These are phyloP conservation scores for Rapana venosa DNA, from an alignment of 2,888 invertebrate genomes.

Conservation along the genomic window DNA sequence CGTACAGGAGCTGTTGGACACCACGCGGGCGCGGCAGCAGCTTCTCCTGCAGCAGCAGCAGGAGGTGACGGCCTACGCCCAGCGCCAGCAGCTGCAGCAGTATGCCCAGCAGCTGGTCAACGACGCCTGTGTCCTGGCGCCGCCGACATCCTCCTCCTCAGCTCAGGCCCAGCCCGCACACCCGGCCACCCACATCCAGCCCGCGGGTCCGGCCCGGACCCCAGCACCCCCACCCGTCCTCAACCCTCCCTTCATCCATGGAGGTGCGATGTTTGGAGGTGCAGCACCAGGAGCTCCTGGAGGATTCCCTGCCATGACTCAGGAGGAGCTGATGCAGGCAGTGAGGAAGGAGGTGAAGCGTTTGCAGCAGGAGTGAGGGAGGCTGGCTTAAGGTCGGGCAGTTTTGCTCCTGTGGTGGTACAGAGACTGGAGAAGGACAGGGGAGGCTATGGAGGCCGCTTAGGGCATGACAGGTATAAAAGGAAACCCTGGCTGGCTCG, in stretches of 20 bases:
- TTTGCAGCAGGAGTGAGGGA: too few species aligned
- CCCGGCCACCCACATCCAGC: neutral
- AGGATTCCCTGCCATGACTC: neutral
- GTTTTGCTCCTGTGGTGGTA: too few species aligned
- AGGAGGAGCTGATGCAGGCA: conserved; percentile 37
- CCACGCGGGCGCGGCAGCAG: conserved; percentile 16
- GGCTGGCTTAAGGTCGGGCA: too few species aligned
- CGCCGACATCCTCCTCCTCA: neutral
- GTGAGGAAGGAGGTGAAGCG: too few species aligned
- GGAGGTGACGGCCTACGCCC: conserved; percentile 17
- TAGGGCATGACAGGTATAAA: too few species aligned
- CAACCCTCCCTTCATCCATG: neutral
- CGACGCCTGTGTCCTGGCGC: conserved; percentile 36
- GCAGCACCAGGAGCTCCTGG: neutral
- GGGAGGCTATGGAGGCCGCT: too few species aligned
- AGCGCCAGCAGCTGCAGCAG: conserved; percentile 34
- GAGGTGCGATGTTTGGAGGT: neutral
- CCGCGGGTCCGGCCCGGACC: neutral
- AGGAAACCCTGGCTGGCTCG: too few species aligned
- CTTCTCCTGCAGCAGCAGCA: conserved; percentile 34
- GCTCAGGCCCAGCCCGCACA: too few species aligned
- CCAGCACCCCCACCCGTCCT: neutral
- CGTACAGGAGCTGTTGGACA: conserved; percentile 30
- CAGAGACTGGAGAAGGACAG: too few species aligned
- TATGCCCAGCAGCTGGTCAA: conserved; percentile 39